Evolutionary conservation across 2,888 invertebrate genomes (phyloP).

Genomic region (Melanargia galathea): DNA sequence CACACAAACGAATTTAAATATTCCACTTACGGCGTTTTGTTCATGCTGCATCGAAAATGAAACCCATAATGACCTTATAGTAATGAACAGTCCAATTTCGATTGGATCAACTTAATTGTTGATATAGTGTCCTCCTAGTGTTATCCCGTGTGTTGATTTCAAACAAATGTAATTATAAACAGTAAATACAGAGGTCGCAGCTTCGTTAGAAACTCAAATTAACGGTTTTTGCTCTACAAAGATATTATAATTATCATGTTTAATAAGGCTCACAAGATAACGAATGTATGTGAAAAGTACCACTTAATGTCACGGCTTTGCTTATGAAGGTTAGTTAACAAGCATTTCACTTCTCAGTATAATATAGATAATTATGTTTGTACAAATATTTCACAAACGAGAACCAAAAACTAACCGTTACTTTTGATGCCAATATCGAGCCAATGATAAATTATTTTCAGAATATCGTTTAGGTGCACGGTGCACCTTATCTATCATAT

Average conservation of each 20-base stretch:
- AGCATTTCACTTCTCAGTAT: slow-evolving; percentile 4
- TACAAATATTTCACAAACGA: not conserved
- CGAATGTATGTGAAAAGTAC: not conserved
- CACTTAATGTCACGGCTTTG: slow-evolving; percentile 11
- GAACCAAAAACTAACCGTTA: not conserved
- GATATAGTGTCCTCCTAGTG: no score
- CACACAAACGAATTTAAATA: no score
- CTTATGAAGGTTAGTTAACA: slow-evolving; percentile 7
- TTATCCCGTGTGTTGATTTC: no score
- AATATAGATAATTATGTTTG: not conserved
- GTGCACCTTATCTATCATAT: not conserved
- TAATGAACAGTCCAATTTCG: not conserved
- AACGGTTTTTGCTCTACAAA: slow-evolving; percentile 12
- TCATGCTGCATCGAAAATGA: no score
- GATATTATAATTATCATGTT: slow-evolving; percentile 6
- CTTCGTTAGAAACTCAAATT: not conserved
- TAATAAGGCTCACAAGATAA: slow-evolving; percentile 12
- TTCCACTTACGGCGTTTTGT: no score
- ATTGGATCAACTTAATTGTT: not conserved
- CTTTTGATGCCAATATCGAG: not conserved
- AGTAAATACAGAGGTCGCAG: not conserved
- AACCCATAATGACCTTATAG: not conserved
- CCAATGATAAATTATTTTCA: not conserved
- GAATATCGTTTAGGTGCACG: not conserved
- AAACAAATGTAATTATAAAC: not conserved